Conservation (phyloP, 2,797 vertebrate genomes). For the Myoxocephalus aenaeus region DNA sequence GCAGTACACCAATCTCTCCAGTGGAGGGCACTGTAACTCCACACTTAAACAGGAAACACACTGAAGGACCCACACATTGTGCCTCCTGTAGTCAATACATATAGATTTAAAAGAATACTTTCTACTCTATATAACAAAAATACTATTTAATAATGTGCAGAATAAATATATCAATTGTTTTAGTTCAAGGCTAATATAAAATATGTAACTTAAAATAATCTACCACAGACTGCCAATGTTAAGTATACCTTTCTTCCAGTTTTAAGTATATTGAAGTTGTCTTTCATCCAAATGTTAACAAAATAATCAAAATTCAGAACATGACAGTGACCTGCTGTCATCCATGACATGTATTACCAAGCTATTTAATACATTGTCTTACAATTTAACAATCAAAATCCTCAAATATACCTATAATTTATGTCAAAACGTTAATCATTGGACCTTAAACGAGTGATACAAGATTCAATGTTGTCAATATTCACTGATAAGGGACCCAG, state of each 20-base stretch:
- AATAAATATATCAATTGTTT: background rate
- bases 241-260: background rate
- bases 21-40: constrained; percentile 84
- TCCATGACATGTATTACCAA: background rate
- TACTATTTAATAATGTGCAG: background rate
- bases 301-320: background rate
- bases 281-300: background rate
- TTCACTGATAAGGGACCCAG: background rate
- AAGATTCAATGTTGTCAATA: background rate
- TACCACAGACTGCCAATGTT: background rate
- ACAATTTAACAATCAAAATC: background rate
- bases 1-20: constrained; percentile 64
- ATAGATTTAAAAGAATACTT: constrained; percentile 4
- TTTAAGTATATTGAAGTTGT: background rate
- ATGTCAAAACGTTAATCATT: background rate
- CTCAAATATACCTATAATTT: background rate
- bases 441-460: background rate
- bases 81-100: constrained; percentile 30
- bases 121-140: background rate
- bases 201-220: background rate
- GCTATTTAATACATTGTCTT: background rate
- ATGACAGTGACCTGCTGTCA: background rate
- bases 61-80: constrained; percentile 42
- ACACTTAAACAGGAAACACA: constrained; percentile 55
- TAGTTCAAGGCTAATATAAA: background rate